These are phyloP conservation scores for Drosophila miranda DNA, from an alignment of 1,140 invertebrate genomes.

Conservation along the genomic window DNA sequence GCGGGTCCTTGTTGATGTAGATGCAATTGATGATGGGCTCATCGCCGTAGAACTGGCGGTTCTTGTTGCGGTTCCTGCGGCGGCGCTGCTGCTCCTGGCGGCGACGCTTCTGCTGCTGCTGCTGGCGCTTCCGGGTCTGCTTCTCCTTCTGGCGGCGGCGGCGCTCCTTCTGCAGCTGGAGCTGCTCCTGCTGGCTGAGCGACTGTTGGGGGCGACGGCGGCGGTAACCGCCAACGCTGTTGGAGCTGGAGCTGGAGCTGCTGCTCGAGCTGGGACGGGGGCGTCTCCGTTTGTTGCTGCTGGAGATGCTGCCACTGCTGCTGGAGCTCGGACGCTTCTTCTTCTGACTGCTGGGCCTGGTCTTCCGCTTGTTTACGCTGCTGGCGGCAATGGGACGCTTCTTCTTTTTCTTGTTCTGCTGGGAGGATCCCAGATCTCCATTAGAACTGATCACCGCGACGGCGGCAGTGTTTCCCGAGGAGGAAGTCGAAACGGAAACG, in stretches of 20 bases:
- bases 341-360: slow-evolving; percentile 22
- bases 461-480: slow-evolving; percentile 8
- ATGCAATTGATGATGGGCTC: slow-evolving; percentile 77
- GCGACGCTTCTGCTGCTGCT: slow-evolving; percentile 37
- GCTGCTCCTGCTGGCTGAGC: slow-evolving; percentile 14
- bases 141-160: slow-evolving; percentile 39
- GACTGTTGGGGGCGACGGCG: slow-evolving; percentile 58
- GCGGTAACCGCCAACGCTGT: slow-evolving; percentile 53
- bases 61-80: slow-evolving; percentile 43
- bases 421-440: neutral
- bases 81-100: slow-evolving; percentile 42
- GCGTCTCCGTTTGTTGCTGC: slow-evolving; percentile 29
- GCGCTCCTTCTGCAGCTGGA: slow-evolving; percentile 26
- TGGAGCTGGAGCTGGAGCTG: slow-evolving; percentile 3
- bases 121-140: slow-evolving; percentile 38
- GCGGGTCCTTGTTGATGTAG: slow-evolving; percentile 72
- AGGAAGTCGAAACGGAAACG: slow-evolving; percentile 3
- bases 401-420: slow-evolving; percentile 41
- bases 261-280: slow-evolving; percentile 38
- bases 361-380: slow-evolving; percentile 19
- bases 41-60: slow-evolving; percentile 50
- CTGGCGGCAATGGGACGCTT: slow-evolving; percentile 22
- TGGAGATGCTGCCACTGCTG: slow-evolving; percentile 17
- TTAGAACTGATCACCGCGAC: too few species aligned
- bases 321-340: slow-evolving; percentile 37